Conservation (phyloP, 2,888 invertebrate genomes). For the Hyles lineata region DNA sequence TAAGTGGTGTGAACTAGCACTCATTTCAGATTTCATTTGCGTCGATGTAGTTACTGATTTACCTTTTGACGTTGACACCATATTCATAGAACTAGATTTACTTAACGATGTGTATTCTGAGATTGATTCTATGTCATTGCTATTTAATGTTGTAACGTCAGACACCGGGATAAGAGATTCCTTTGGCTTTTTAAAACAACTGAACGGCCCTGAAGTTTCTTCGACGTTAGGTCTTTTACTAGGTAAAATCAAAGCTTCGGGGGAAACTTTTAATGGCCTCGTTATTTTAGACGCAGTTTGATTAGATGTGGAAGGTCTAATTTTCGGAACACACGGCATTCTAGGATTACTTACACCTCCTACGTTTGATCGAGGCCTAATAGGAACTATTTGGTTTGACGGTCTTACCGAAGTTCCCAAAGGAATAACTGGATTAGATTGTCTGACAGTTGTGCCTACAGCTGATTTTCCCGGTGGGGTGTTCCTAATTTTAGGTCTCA, state of each 20-base stretch:
- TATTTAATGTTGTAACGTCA: constrained; percentile 53
- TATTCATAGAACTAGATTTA: constrained; percentile 62
- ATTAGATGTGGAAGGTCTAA: constrained; percentile 47
- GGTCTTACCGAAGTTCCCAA: constrained; percentile 44
- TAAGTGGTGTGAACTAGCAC: constrained; percentile 64
- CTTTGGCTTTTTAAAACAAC: constrained; percentile 76
- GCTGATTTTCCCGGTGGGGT: constrained; percentile 47
- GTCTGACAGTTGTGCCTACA: constrained; percentile 24
- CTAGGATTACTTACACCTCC: constrained; percentile 55
- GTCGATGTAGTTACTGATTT: constrained; percentile 63
- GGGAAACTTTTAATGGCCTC: constrained; percentile 66
- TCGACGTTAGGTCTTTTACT: constrained; percentile 59
- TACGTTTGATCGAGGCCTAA: constrained; percentile 51
- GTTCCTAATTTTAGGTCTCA: constrained; percentile 56
- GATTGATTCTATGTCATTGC: constrained; percentile 46
- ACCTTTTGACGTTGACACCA: constrained; percentile 65
- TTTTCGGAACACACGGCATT: constrained; percentile 52
- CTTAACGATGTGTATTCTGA: constrained; percentile 60
- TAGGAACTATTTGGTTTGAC: constrained; percentile 58
- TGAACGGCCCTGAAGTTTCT: constrained; percentile 62
- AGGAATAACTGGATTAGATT: constrained; percentile 26
- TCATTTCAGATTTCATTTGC: constrained; percentile 68
- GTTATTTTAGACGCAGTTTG: constrained; percentile 50
- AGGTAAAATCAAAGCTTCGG: constrained; percentile 52
- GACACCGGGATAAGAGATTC: constrained; percentile 65